phyloP scores from a whole-genome alignment of 2,888 invertebrate species.

The Eurois occulta region DNA sequence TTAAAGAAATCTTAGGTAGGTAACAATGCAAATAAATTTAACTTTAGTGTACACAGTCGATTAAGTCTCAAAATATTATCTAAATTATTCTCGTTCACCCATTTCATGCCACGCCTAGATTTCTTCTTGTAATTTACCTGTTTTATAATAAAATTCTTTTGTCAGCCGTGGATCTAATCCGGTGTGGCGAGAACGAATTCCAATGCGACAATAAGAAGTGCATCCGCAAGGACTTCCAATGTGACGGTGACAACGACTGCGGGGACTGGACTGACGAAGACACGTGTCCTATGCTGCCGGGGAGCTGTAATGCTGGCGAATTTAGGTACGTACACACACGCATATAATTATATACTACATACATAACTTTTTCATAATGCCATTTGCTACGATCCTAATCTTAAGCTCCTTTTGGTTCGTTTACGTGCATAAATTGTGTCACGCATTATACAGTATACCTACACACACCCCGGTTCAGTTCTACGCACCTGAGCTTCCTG shows the following conservation, averaged over 20 bases:
- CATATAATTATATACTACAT: neutral
- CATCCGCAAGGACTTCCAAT: conserved; percentile 93
- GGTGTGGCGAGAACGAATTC: conserved; percentile 94
- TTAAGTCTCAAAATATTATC: neutral
- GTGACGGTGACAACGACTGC: conserved; percentile 96
- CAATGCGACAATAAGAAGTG: conserved; percentile 94
- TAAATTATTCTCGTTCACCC: neutral
- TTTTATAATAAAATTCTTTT: neutral
- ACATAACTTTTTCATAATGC: neutral
- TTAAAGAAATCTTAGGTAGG: neutral
- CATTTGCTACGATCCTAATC: neutral
- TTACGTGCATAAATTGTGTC: neutral
- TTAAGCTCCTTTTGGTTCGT: neutral
- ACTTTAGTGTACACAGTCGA: neutral
- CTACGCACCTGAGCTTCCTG: neutral
- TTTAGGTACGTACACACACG: conserved; percentile 89
- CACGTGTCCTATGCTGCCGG: conserved; percentile 92
- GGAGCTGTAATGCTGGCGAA: conserved; percentile 93
- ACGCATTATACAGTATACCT: no score
- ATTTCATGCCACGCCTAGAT: neutral
- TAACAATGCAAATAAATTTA: neutral
- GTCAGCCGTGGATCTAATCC: conserved; percentile 88
- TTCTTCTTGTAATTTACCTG: neutral
- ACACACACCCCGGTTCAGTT: no score
- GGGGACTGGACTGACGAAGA: conserved; percentile 97